Evolutionary conservation across 2,888 invertebrate species (phyloP).

Genomic region (Priocnemis perturbator): DNA sequence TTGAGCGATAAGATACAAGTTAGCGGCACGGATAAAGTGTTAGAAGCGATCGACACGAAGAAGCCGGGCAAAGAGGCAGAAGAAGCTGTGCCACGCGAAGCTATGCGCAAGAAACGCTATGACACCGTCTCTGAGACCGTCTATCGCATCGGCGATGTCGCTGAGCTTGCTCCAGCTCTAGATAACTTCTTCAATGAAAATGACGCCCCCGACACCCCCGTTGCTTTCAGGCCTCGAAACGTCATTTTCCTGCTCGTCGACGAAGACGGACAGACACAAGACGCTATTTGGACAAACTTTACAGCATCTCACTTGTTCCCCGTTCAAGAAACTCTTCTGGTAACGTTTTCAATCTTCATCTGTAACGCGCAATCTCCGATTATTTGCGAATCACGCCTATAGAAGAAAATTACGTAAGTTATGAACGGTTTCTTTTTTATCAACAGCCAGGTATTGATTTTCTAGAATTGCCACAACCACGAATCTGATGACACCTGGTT

Average conservation of each 20-base stretch:
- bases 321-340: constrained; percentile 57
- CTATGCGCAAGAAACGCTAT: too few relatives aligned
- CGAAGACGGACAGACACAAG: constrained; percentile 18
- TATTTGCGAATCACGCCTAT: too few relatives aligned
- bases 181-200: neutral
- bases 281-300: constrained; percentile 1
- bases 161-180: too few relatives aligned
- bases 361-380: too few relatives aligned
- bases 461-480: constrained; percentile 39
- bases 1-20: constrained; percentile 35
- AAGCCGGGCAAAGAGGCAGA: too few relatives aligned
- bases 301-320: constrained; percentile 31
- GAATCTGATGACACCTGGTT: constrained; percentile 17
- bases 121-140: too few relatives aligned
- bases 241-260: constrained; percentile 54
- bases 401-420: constrained; percentile 2
- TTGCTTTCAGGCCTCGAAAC: constrained; percentile 38
- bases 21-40: constrained; percentile 35
- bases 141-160: too few relatives aligned
- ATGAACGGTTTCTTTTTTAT: too few relatives aligned
- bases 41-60: too few relatives aligned
- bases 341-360: too few relatives aligned
- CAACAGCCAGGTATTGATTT: neutral
- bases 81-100: neutral
- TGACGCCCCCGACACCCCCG: neutral